These are phyloP conservation scores for Papilio xuthus DNA, from an alignment of 1,140 invertebrate species.

Conservation along the genomic window DNA sequence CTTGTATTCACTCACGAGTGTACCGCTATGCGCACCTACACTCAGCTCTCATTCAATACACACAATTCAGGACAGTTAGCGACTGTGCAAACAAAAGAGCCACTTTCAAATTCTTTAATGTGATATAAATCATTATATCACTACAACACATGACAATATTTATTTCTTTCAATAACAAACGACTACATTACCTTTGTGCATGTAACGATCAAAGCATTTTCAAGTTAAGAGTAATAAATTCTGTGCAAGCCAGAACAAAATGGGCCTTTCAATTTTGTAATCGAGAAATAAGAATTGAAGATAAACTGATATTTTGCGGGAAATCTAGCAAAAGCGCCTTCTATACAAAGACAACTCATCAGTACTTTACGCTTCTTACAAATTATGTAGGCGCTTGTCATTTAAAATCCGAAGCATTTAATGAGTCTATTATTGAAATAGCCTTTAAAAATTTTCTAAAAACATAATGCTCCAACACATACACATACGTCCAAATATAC, in stretches of 20 bases:
- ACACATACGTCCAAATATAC: too few species aligned
- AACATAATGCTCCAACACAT: too few species aligned
- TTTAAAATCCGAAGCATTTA: not conserved
- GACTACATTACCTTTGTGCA: not conserved
- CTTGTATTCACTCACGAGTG: constrained; percentile 54
- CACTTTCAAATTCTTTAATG: not conserved
- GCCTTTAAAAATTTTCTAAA: not conserved
- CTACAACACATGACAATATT: not conserved
- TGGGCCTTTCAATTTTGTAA: not conserved
- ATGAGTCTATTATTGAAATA: not conserved
- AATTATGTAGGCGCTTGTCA: not conserved
- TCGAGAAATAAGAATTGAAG: not conserved
- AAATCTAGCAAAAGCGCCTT: not conserved
- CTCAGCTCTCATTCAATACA: constrained; percentile 40
- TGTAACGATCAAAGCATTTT: not conserved
- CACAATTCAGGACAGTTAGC: constrained; percentile 15
- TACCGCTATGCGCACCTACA: constrained; percentile 59
- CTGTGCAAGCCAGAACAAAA: not conserved
- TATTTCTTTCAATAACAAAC: not conserved
- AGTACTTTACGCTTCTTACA: not conserved
- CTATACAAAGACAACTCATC: not conserved
- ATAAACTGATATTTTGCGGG: not conserved
- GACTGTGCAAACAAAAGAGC: constrained; percentile 8
- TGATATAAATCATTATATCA: not conserved
- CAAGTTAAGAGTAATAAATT: not conserved